Evolutionary conservation across 35 echinoderm and acorn worm species (phyloP), one percentile per base, ranked within the genome.

Genomic region (Anneissia japonica): DNA sequence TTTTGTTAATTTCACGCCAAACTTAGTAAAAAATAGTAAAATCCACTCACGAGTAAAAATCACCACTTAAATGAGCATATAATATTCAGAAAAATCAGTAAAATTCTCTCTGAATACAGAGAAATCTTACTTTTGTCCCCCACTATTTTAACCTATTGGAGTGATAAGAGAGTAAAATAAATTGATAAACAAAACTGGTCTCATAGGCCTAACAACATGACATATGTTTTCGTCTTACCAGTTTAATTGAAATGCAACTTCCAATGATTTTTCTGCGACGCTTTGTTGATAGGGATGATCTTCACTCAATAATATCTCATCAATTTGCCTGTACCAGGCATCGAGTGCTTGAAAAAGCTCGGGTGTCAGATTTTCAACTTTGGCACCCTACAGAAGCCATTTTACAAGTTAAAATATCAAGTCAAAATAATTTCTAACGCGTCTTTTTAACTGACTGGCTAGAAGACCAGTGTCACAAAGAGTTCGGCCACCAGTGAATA

Each of bases 321-420:
- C 83, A 19, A 85, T 77, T 30, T 83, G 26, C 14, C 72, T 35
- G 3, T 75, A 26, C 89, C 89, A 91, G 10, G 79, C 89, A 30
- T 43, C 26, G 43, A 86, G 55, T n/a, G 82, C 74, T 0, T 73
- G 79, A 81, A 80, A 85, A 36, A 91, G 39, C 9, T 77, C 77
- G 3, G 89, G 89, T 17, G 79, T 38, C 38, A 80, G 45, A 40
- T 4, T 30, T 29, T 30, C 26, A 76, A 9, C n/a, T 76, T 30
- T 34, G 28, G 51, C 13, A 64, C 13, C 12, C 12, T 14, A 13
- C 28, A 14, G 12, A 28, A 28, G 12, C 51, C 13, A 14, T 14
- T 64, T 64, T 13, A 14, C 28, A 14, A 14, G 28, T n/a, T n/a
- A n/a, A n/a, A n/a, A n/a, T n/a, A n/a, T n/a, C n/a, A n/a, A 14